Evolutionary conservation across 2,113 vertebrate genomes (phyloP), one percentile per base, ranked within the genome.

Genomic region (Machaerirhynchus nigripectus): DNA sequence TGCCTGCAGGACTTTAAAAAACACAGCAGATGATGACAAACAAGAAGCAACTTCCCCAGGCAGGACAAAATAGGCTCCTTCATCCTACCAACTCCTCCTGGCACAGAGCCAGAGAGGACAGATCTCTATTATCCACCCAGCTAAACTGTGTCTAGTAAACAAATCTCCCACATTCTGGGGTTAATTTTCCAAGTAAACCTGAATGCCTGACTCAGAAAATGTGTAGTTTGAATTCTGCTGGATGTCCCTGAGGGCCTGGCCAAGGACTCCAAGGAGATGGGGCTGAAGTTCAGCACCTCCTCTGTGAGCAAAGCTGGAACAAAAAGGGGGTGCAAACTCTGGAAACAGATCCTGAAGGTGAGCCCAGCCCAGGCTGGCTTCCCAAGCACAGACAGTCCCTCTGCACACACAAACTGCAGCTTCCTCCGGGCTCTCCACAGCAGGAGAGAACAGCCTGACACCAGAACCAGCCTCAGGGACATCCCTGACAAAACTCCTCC

Each of bases 101-200:
- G 63, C 80, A 65, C 30, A 88, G 78, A 95, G 65, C 27, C 86
- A 79, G 23, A 68, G 63, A 68, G 14, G 30, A 92, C 92, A 95
- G 39, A 53, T 44, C 21, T 49, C 35, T 47, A 22, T 12, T 49
- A 70, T 47, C 30, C 49, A 49, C 13, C 35, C 84, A 84, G 73
- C n/a, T 46, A 49, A 73, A 67, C 65, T 63, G 39, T 44, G 30
- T 14, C 39, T 57, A 67, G 35, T 39, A n/a, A 93, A 81, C 67
- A 49, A 61, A 46, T 13, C 37, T 86, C 75, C 26, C 35, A 50
- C 5, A 47, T 14, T 52, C 30, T 60, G 59, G 9, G 1, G 44
- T 24, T 52, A n/a, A 42, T 84, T 60, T 74, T 84, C 47, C 65
- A 95, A 86, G 53, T 19, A 67, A 90, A 70, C 21, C 55, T 40